Percentiles rank a stretch among this genome's conserved stretches.
Evolutionary conservation across 1,140 invertebrate genomes (phyloP).

Genomic region (Leguminivora glycinivorella): DNA sequence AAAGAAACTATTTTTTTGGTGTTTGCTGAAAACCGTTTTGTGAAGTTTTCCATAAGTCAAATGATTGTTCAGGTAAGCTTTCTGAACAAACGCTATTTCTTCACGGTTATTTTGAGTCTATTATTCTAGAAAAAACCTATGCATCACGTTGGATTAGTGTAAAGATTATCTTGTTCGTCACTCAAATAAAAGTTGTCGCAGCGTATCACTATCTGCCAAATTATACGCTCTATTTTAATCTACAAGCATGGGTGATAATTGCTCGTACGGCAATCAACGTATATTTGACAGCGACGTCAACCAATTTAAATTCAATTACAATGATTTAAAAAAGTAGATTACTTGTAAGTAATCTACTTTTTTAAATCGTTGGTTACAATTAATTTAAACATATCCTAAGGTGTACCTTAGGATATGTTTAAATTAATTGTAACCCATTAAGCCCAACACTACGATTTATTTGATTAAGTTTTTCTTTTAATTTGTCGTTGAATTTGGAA

Average conservation of each 20-base stretch:
- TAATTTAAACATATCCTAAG: too few relatives aligned
- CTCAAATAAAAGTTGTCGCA: conserved; percentile 21
- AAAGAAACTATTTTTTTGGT: conserved; percentile 7
- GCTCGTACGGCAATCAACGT: conserved; percentile 6
- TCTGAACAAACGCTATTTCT: neutral
- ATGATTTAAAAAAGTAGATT: conserved; percentile 8
- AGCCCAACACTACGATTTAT: conserved; percentile 14
- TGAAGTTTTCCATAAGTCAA: neutral
- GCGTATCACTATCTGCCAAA: conserved; percentile 26
- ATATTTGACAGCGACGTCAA: conserved; percentile 19
- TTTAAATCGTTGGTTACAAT: too few relatives aligned
- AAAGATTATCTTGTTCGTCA: neutral
- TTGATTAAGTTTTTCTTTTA: conserved; percentile 15
- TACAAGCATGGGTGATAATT: conserved; percentile 20
- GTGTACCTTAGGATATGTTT: neutral
- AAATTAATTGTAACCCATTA: conserved; percentile 13
- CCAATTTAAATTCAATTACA: conserved; percentile 4
- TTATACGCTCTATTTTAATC: conserved; percentile 28
- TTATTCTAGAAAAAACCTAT: neutral
- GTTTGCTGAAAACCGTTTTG: conserved; percentile 4
- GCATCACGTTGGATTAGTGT: neutral
- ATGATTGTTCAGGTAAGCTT: conserved; percentile 21
- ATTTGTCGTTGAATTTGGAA: conserved; percentile 18
- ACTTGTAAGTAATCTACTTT: too few relatives aligned
- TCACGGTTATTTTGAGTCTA: neutral